Evolutionary conservation across 2,797 vertebrate species (phyloP), one percentile per base, ranked within the genome.

Genomic region (Euthynnus affinis): DNA sequence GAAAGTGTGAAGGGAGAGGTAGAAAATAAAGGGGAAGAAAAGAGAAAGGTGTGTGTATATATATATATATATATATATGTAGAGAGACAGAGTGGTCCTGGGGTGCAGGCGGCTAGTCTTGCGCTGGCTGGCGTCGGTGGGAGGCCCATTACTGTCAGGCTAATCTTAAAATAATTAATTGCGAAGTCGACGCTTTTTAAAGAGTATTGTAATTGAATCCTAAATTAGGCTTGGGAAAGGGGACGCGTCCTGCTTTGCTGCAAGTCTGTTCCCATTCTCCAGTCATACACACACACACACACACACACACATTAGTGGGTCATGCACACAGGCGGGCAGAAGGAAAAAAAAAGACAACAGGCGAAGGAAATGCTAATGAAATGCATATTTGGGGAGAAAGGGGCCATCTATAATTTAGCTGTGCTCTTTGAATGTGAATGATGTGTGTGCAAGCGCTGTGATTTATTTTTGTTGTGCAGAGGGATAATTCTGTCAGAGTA

Each of bases 151-250:
- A 94, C 93, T 95, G 95, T 95, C 94, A 95, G 91, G 94, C 94
- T 95, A 95, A 95, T 95, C 94, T 96, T 94, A 93, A 96, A 95
- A 95, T 95, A 95, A 95, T 95, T 95, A 95, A 96, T 95, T 95
- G 94, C 91, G 83, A 94, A 96, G 95, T 94, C 89, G 87, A 93
- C 91, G 92, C 91, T 95, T 95, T 94, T 95, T 94, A 95, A 95
- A 94, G 94, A 94, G 94, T 93, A 94, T 95, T 95, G 94, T 95
- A 95, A 95, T 95, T 96, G 94, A 95, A 95, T 95, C 94, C 92
- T 95, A 95, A 96, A 95, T 95, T 95, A 95, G 94, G 92, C 93
- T 91, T 91, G 90, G 91, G 93, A 95, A 95, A 92, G 94, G 93
- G 95, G 94, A 95, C 95, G 83, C 86, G 95, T 95, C 95, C 94